Evolutionary conservation across 2,113 vertebrate genomes (phyloP).

Genomic region (Hemicordylus capensis): DNA sequence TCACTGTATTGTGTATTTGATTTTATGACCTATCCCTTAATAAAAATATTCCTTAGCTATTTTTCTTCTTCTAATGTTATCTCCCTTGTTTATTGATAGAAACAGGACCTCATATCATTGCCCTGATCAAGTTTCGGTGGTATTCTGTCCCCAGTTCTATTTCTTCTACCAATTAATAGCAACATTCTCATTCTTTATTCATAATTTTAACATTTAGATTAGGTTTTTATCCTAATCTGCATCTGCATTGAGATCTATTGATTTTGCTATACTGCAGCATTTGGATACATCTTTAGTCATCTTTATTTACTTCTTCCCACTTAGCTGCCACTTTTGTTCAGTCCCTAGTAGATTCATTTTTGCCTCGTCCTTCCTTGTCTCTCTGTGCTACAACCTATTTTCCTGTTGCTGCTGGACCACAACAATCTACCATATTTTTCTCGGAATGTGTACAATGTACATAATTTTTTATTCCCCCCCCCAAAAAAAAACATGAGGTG

Average conservation of each 20-base stretch:
- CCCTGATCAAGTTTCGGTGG: neutral
- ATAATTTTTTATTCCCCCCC: neutral
- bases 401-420: neutral
- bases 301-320: neutral
- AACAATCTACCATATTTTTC: neutral
- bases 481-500: neutral
- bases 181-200: neutral
- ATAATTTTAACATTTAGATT: neutral
- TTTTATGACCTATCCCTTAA: neutral
- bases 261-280: neutral
- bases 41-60: neutral
- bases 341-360: neutral
- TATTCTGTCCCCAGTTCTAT: neutral
- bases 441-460: neutral
- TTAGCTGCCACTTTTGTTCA: neutral
- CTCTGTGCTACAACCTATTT: neutral
- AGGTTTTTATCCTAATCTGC: neutral
- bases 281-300: neutral
- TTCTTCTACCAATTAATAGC: neutral
- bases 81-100: neutral
- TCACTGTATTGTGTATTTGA: neutral
- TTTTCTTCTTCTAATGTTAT: conserved; percentile 3
- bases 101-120: neutral
- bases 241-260: neutral
- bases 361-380: neutral